These are phyloP conservation scores for Wasmannia auropunctata DNA, from an alignment of 1,140 invertebrate species.

Conservation along the genomic window DNA sequence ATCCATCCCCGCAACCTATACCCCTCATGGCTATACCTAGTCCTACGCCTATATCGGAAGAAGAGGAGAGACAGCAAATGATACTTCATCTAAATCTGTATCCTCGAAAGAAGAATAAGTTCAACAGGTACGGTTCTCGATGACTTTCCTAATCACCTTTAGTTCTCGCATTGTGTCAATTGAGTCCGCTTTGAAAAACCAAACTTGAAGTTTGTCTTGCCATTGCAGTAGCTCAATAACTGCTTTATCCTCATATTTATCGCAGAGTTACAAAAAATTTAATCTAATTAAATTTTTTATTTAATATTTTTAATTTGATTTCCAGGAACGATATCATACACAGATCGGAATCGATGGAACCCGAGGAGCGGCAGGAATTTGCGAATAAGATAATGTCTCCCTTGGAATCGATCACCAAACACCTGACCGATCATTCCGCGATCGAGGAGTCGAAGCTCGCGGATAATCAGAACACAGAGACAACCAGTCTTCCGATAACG, in stretches of 20 bases:
- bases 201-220: neutral
- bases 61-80: slow-evolving; percentile 83
- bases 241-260: neutral
- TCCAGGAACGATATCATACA: slow-evolving; percentile 78
- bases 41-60: slow-evolving; percentile 66
- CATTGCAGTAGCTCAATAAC: neutral
- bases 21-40: slow-evolving; percentile 67
- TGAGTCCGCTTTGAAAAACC: neutral
- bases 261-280: neutral
- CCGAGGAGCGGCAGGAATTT: slow-evolving; percentile 71
- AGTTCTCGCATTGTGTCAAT: neutral
- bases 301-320: slow-evolving; percentile 24
- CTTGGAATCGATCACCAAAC: slow-evolving; percentile 78
- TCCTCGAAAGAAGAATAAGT: slow-evolving; percentile 78
- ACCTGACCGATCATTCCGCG: slow-evolving; percentile 76
- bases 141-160: neutral
- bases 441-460: slow-evolving; percentile 72
- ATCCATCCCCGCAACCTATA: slow-evolving; percentile 58
- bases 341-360: slow-evolving; percentile 69
- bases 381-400: slow-evolving; percentile 75
- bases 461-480: slow-evolving; percentile 39
- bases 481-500: neutral
- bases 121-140: slow-evolving; percentile 72
- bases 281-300: neutral
- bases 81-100: slow-evolving; percentile 84